Evolutionary conservation across 2,797 vertebrate genomes (phyloP).

Genomic region (Pseudochirops cupreus): DNA sequence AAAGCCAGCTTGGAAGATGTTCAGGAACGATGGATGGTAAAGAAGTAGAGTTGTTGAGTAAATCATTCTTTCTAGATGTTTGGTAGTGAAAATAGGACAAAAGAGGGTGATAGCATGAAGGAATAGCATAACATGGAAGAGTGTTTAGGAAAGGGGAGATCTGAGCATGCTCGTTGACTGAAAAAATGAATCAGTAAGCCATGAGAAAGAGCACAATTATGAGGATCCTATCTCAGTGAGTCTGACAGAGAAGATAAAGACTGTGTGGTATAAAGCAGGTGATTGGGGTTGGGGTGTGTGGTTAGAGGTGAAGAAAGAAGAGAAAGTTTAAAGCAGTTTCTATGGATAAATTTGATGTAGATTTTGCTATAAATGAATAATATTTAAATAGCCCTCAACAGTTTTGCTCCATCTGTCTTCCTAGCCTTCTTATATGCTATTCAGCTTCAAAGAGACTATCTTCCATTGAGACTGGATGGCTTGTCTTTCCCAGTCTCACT

Average conservation of each 20-base stretch:
- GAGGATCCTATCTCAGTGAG: neutral
- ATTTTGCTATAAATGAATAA: neutral
- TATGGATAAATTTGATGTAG: neutral
- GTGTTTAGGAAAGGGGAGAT: neutral
- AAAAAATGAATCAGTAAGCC: neutral
- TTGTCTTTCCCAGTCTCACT: neutral
- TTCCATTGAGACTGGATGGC: neutral
- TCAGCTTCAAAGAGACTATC: neutral
- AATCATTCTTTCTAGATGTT: neutral
- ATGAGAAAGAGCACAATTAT: neutral
- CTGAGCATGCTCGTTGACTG: neutral
- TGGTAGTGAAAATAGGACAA: neutral
- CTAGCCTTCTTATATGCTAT: neutral
- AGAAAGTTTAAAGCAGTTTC: neutral
- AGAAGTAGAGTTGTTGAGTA: neutral
- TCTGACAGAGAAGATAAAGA: neutral
- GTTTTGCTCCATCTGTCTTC: neutral
- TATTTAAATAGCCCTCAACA: neutral
- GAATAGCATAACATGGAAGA: neutral
- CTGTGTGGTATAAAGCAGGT: neutral
- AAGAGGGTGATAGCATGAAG: neutral
- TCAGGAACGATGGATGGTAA: neutral
- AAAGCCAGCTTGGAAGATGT: neutral
- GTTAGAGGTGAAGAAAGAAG: neutral
- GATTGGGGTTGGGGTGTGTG: neutral